These are phyloP conservation scores for Miichthys miiuy DNA, from an alignment of 2,797 vertebrate genomes.

Conservation along the genomic window DNA sequence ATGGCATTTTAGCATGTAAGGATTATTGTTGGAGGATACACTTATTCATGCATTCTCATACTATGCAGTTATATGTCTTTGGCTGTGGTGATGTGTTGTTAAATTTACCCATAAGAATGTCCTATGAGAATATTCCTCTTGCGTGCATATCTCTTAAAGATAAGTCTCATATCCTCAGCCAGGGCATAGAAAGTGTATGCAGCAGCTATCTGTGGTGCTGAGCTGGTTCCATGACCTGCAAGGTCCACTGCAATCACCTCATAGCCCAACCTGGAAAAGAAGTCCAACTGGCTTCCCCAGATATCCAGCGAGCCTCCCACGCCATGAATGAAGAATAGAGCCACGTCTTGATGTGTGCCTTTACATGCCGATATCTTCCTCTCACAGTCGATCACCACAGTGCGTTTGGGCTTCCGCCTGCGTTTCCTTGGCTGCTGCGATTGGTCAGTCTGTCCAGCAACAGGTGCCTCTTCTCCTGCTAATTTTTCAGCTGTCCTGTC, in stretches of 20 bases:
- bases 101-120: constrained; percentile 94
- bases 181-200: constrained; percentile 97
- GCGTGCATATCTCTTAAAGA: constrained; percentile 95
- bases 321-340: constrained; percentile 96
- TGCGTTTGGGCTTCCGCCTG: constrained; percentile 90
- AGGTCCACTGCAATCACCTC: constrained; percentile 95
- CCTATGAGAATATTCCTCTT: constrained; percentile 95
- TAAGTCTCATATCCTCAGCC: constrained; percentile 92
- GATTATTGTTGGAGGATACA: background rate
- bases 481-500: constrained; percentile 40
- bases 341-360: constrained; percentile 91
- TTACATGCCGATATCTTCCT: constrained; percentile 92
- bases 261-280: constrained; percentile 93
- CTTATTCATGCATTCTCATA: background rate
- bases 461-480: constrained; percentile 34
- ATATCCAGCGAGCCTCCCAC: constrained; percentile 96
- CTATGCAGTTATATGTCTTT: background rate
- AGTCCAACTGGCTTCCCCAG: constrained; percentile 96
- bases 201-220: constrained; percentile 90
- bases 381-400: constrained; percentile 92
- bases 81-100: background rate
- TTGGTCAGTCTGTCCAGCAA: constrained; percentile 54
- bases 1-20: background rate
- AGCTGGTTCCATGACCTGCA: constrained; percentile 94
- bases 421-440: constrained; percentile 74